A percentile compares a stretch with the other conserved stretches of the same genome.
These are phyloP conservation scores for Enoplosus armatus DNA, from an alignment of 2,797 vertebrate genomes.

Conservation along the genomic window DNA sequence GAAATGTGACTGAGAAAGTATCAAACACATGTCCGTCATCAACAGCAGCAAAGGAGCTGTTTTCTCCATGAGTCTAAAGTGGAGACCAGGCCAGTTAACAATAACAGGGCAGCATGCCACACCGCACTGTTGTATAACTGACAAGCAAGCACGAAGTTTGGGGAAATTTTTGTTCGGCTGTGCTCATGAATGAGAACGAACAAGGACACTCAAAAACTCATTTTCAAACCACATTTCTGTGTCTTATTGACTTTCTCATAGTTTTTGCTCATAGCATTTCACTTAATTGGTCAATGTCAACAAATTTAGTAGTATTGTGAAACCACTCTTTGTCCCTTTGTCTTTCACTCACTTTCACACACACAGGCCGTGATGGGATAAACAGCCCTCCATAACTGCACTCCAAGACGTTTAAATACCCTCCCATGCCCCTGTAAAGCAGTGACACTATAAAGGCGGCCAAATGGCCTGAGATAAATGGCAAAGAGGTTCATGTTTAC, in stretches of 20 bases:
- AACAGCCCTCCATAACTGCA: constrained; percentile 47
- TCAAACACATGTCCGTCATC: constrained; percentile 64
- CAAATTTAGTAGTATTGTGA: constrained; percentile 61
- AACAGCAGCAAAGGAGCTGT: constrained; percentile 39
- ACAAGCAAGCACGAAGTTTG: constrained; percentile 63
- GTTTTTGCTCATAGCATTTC: constrained; percentile 54
- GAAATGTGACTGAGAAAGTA: constrained; percentile 51
- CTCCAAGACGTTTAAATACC: constrained; percentile 45
- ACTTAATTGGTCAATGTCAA: constrained; percentile 56
- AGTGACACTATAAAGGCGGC: constrained; percentile 53
- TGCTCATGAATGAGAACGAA: constrained; percentile 68
- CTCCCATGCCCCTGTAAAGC: constrained; percentile 37
- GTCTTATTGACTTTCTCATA: constrained; percentile 40
- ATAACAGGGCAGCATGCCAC: constrained; percentile 75
- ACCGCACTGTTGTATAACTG: constrained; percentile 79
- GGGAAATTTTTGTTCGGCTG: constrained; percentile 35
- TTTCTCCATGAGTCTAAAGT: constrained; percentile 52
- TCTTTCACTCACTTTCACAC: constrained; percentile 55
- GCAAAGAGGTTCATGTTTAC: constrained; percentile 69
- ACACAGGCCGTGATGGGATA: constrained; percentile 27
- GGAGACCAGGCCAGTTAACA: constrained; percentile 61
- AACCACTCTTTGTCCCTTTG: constrained; percentile 43
- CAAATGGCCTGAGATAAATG: constrained; percentile 56
- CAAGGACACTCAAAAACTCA: constrained; percentile 45
- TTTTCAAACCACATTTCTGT: constrained; percentile 68